Base-by-base conservation (phyloP, 2,888 invertebrate genomes). In the Strigamia maritima region DNA sequence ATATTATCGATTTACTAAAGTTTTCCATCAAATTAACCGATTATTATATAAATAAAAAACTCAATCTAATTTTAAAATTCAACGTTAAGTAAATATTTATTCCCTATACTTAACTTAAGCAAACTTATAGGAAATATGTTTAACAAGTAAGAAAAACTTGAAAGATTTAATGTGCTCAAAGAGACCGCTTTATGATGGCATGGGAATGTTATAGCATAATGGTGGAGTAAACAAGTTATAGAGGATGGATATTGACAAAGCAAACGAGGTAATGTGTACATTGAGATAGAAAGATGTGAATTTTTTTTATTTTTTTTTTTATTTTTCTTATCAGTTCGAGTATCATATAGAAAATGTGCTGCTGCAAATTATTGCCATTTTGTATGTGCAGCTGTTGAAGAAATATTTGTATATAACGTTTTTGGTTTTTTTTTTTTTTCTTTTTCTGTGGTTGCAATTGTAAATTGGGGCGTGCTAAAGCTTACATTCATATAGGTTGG, bases 331-430 rank as follows among this genome's bases (percentile, higher is more conserved):
- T n/a, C 49, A 49, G 49, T n/a, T 6, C n/a, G 19, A 1, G 3
- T 22, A 65, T 14, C n/a, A n/a, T 24, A 65, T 65, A 26, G 26
- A 65, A 26, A 28, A 16, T 6, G 26, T 8, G 22, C 22, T 12
- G 22, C 7, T 19, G 24, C 22, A 60, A 60, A 60, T 60, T 60
- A 60, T 60, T 60, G 65, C 65, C 65, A 28, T 24, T 65, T 65
- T 65, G 65, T 24, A 28, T 60, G 65, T 65, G 65, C 65, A 65
- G 65, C 24, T 65, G 65, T 65, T 65, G 65, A 65, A 8, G 65
- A 65, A 65, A 65, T 65, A 65, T 65, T 65, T 65, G 65, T 65
- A n/a, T n/a, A n/a, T n/a, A n/a, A n/a, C n/a, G n/a, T 60, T 22
- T 8, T 22, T 60, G 4, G 2, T 60, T 22, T 44, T 44, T 44